phyloP scores from a whole-genome alignment of 1,140 invertebrate genomes.

The Papilio polyxenes region DNA sequence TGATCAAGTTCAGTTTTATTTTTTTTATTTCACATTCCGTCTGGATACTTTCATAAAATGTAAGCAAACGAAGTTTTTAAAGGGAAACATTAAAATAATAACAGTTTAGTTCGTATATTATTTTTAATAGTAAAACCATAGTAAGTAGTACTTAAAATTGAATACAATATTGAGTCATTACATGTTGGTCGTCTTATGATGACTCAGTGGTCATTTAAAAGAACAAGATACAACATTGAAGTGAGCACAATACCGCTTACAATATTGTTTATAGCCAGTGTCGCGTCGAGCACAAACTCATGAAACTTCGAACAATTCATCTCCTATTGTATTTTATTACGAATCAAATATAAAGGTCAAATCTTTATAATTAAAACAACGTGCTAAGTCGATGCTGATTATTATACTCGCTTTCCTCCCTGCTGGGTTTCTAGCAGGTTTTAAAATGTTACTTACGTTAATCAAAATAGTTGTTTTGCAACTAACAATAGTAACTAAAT shows the following conservation, averaged over 20 bases:
- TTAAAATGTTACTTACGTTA: neutral
- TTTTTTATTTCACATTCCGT: too few relatives aligned
- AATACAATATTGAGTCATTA: conserved; percentile 38
- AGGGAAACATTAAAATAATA: conserved; percentile 5
- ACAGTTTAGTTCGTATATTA: conserved; percentile 7
- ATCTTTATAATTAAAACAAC: conserved; percentile 19
- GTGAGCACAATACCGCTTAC: conserved; percentile 55
- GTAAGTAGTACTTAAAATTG: conserved; percentile 26
- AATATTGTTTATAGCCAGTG: conserved; percentile 57
- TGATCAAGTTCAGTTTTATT: neutral
- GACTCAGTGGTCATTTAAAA: conserved; percentile 32
- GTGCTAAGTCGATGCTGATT: neutral
- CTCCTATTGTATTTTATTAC: conserved; percentile 29
- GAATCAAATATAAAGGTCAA: conserved; percentile 36
- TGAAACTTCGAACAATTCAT: conserved; percentile 42
- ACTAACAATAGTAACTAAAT: neutral
- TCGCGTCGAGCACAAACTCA: conserved; percentile 53
- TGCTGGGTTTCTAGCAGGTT: neutral
- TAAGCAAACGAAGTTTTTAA: neutral
- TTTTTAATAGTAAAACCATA: conserved; percentile 27
- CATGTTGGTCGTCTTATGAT: conserved; percentile 22
- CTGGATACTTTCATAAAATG: conserved; percentile 13
- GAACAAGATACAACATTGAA: conserved; percentile 50
- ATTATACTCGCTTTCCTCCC: neutral
- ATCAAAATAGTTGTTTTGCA: neutral